Evolutionary conservation across 2,888 invertebrate species (phyloP).

Genomic region (Troglohyphantes excavatus): DNA sequence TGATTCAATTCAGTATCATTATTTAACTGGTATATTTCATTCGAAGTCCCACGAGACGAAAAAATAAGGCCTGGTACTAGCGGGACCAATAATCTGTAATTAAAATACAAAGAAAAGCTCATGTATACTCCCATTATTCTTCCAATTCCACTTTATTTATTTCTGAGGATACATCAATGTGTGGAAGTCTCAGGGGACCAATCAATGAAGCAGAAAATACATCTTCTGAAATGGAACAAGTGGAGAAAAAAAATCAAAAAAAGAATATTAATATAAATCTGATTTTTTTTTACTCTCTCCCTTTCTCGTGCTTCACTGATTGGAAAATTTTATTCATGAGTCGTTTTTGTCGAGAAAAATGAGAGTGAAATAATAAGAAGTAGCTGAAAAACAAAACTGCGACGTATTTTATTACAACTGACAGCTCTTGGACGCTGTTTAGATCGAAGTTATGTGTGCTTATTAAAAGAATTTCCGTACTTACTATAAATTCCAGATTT

Average conservation of each 20-base stretch:
- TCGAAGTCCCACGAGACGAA: background rate
- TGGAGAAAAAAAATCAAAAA: background rate
- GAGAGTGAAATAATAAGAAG: conserved; percentile 36
- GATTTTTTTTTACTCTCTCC: conserved; percentile 24
- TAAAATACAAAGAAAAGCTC: conserved; percentile 48
- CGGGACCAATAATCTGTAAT: conserved; percentile 52
- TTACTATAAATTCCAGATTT: conserved; percentile 19
- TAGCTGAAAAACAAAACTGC: background rate
- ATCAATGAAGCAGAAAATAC: conserved; percentile 65
- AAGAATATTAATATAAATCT: conserved; percentile 49
- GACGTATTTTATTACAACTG: conserved; percentile 53
- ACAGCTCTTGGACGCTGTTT: conserved; percentile 38
- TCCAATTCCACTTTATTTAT: conserved; percentile 63
- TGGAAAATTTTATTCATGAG: conserved; percentile 68
- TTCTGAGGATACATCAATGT: conserved; percentile 30
- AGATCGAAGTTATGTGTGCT: background rate
- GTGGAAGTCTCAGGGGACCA: conserved; percentile 53
- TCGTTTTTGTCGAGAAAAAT: conserved; percentile 16
- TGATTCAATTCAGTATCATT: conserved; percentile 33
- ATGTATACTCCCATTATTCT: conserved; percentile 43
- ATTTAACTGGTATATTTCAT: conserved; percentile 40
- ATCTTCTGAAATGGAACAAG: conserved; percentile 12
- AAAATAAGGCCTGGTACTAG: background rate
- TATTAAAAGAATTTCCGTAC: conserved; percentile 32
- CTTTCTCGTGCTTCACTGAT: conserved; percentile 57